These are phyloP conservation scores for Tolypeutes matacus DNA, from an alignment of 2,797 vertebrate genomes.

Conservation along the genomic window DNA sequence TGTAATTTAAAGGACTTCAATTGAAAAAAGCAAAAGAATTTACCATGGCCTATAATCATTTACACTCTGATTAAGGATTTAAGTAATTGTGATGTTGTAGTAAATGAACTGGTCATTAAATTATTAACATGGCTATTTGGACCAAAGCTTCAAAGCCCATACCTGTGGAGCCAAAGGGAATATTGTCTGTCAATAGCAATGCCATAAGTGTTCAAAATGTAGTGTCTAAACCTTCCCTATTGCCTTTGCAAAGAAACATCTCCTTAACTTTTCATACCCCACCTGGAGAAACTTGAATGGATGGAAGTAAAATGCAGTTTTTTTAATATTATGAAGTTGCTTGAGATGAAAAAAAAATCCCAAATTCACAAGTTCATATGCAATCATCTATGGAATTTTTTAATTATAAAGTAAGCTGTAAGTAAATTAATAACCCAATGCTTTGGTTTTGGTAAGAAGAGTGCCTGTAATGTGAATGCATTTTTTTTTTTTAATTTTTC, in stretches of 20 bases:
- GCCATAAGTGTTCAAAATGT: not conserved
- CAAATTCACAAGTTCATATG: not conserved
- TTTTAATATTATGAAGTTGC: not conserved
- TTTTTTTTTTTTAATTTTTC: conserved; percentile 52
- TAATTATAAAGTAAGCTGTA: not conserved
- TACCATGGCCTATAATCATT: not conserved
- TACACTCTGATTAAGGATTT: not conserved
- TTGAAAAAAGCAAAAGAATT: not conserved
- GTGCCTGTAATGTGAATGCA: conserved; percentile 52
- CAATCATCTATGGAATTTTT: not conserved
- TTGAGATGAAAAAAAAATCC: not conserved
- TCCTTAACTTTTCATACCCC: not conserved
- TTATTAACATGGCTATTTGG: not conserved
- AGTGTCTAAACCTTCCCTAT: not conserved
- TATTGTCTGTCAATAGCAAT: not conserved
- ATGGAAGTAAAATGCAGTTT: not conserved
- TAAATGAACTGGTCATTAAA: conserved; percentile 28
- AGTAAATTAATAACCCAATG: conserved; percentile 8
- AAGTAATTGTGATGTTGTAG: not conserved
- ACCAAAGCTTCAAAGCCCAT: not conserved
- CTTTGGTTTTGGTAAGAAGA: not conserved
- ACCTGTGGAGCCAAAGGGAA: not conserved
- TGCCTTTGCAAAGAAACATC: not conserved
- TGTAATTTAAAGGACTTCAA: not conserved
- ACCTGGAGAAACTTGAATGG: not conserved